phyloP scores from a whole-genome alignment of 2,888 invertebrate genomes.

The Pandemis cinnamomeana region DNA sequence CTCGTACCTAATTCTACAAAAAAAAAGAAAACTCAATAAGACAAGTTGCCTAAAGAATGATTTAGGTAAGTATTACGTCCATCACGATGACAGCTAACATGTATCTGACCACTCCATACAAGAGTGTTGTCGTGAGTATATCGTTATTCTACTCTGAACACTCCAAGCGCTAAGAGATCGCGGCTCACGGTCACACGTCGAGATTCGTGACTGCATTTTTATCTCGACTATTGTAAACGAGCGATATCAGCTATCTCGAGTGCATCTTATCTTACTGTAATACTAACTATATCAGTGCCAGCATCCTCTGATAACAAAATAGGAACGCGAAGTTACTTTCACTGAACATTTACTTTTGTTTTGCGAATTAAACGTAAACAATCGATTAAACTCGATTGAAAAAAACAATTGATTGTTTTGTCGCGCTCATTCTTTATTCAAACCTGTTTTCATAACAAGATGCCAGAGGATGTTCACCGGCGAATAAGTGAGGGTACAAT shows the following conservation, averaged over 20 bases:
- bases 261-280: constrained; percentile 34
- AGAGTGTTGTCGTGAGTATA: constrained; percentile 10
- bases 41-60: not conserved
- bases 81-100: constrained; percentile 6
- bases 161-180: constrained; percentile 26
- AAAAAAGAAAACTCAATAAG: not conserved
- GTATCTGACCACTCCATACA: constrained; percentile 1
- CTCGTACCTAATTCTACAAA: not conserved
- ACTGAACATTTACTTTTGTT: constrained; percentile 35
- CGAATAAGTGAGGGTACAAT: not conserved
- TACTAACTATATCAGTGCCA: constrained; percentile 12
- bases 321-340: constrained; percentile 32
- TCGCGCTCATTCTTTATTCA: constrained; percentile 17
- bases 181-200: constrained; percentile 38
- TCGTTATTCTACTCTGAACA: constrained; percentile 18
- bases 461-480: not conserved
- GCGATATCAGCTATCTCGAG: constrained; percentile 32
- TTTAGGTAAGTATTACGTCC: constrained; percentile 1
- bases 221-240: constrained; percentile 47
- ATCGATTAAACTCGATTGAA: constrained; percentile 29
- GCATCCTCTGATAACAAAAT: constrained; percentile 34
- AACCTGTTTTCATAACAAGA: constrained; percentile 33
- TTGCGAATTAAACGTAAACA: constrained; percentile 30
- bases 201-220: constrained; percentile 49
- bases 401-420: constrained; percentile 20